These are phyloP conservation scores for Chaetophractus vellerosus DNA, from an alignment of 2,797 vertebrate genomes.

Conservation along the genomic window DNA sequence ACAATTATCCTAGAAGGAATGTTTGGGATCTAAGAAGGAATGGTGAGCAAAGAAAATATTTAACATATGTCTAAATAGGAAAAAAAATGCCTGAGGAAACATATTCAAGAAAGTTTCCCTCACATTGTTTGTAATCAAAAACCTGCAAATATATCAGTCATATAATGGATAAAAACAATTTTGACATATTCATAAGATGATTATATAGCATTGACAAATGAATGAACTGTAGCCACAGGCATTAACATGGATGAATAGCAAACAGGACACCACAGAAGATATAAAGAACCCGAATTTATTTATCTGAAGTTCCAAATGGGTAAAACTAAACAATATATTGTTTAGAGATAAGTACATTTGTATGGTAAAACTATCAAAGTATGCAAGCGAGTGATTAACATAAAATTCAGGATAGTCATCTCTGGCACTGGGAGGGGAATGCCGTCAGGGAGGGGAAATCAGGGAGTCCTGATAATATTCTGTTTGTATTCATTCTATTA, in stretches of 20 bases:
- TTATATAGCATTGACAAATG: not conserved
- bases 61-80: not conserved
- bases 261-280: not conserved
- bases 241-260: not conserved
- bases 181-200: not conserved
- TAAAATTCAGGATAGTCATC: not conserved
- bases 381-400: not conserved
- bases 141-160: not conserved
- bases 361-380: not conserved
- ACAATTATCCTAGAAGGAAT: not conserved
- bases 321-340: not conserved
- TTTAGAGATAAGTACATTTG: not conserved
- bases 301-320: slow-evolving; percentile 12
- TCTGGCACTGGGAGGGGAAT: not conserved
- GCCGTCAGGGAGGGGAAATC: not conserved
- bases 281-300: not conserved
- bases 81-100: not conserved
- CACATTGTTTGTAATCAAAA: not conserved
- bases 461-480: not conserved
- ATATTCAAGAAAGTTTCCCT: not conserved
- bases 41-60: not conserved
- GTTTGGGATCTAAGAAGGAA: not conserved
- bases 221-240: not conserved
- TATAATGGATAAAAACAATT: not conserved
- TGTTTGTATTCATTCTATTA: not conserved